A percentile compares a stretch with the other conserved stretches of the same genome.
These are phyloP conservation scores for Apistogramma diplotaenia DNA, from an alignment of 2,113 vertebrate species.

Conservation along the genomic window DNA sequence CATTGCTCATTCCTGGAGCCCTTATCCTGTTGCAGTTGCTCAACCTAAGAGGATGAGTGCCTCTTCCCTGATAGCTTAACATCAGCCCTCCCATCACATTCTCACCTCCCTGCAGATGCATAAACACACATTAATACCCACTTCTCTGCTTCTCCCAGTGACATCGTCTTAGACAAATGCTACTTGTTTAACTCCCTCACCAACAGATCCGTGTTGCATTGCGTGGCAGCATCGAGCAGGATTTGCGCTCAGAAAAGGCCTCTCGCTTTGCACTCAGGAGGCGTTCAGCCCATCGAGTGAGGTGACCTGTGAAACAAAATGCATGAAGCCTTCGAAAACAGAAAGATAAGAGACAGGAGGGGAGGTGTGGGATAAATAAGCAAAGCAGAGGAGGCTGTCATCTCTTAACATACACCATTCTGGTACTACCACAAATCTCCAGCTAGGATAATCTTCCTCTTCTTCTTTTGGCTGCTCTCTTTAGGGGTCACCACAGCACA, in stretches of 20 bases:
- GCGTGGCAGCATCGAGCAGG: slow-evolving; percentile 16
- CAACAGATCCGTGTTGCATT: slow-evolving; percentile 9
- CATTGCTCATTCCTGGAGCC: slow-evolving; percentile 37
- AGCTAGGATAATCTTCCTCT: too few relatives aligned
- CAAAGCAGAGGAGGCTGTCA: not conserved
- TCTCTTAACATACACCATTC: not conserved
- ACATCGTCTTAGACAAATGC: slow-evolving; percentile 33
- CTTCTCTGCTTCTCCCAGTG: slow-evolving; percentile 14
- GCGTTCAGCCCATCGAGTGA: slow-evolving; percentile 3
- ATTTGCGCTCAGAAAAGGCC: slow-evolving; percentile 42
- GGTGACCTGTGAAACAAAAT: slow-evolving; percentile 42
- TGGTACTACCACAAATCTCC: not conserved
- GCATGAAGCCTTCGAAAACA: slow-evolving; percentile 22
- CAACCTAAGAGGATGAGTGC: slow-evolving; percentile 31
- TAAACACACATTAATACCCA: slow-evolving; percentile 43
- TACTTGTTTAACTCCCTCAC: slow-evolving; percentile 34
- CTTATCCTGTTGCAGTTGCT: slow-evolving; percentile 13
- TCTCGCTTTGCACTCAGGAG: slow-evolving; percentile 26
- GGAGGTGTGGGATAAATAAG: slow-evolving; percentile 1
- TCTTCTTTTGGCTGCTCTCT: too few relatives aligned
- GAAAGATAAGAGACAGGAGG: not conserved
- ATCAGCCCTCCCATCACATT: slow-evolving; percentile 26
- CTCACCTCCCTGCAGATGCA: slow-evolving; percentile 9
- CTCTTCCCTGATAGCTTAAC: slow-evolving; percentile 44
- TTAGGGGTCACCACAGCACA: too few relatives aligned